Conservation (phyloP, 2,797 vertebrate genomes). For the Malacoraja senta region DNA sequence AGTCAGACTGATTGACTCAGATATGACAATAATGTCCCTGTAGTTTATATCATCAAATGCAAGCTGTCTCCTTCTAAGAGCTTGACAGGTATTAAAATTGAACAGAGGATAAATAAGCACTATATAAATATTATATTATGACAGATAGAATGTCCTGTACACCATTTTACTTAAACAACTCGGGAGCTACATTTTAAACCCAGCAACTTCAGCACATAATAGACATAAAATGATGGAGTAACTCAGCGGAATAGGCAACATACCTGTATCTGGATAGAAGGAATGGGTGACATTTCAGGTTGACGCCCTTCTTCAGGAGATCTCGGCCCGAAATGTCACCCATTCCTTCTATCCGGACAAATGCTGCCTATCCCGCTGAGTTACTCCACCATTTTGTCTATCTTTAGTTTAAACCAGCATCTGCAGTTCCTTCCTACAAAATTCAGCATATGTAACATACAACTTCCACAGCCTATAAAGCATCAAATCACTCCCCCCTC, state of each 20-base stretch:
- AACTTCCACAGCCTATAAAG: neutral
- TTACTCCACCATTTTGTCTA: too few relatives aligned
- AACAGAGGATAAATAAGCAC: neutral
- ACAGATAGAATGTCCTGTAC: neutral
- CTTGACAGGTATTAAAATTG: neutral
- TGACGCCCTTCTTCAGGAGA: too few relatives aligned
- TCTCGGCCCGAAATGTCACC: too few relatives aligned
- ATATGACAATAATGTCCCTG: neutral
- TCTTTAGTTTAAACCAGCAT: too few relatives aligned
- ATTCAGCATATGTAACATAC: neutral
- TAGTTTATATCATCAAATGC: neutral
- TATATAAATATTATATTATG: neutral
- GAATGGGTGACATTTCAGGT: too few relatives aligned
- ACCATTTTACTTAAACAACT: neutral
- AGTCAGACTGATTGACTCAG: neutral
- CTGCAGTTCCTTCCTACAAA: too few relatives aligned
- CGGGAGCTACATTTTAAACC: neutral
- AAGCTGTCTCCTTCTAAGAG: neutral
- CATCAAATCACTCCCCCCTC: neutral
- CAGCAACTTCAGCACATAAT: neutral
- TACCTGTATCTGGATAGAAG: too few relatives aligned
- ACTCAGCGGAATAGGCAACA: too few relatives aligned
- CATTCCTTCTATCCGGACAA: too few relatives aligned
- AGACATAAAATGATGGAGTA: too few relatives aligned
- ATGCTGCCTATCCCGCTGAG: too few relatives aligned